phyloP scores from a whole-genome alignment of 2,888 invertebrate species.

The Pseudococcus jackbeardsleyi region DNA sequence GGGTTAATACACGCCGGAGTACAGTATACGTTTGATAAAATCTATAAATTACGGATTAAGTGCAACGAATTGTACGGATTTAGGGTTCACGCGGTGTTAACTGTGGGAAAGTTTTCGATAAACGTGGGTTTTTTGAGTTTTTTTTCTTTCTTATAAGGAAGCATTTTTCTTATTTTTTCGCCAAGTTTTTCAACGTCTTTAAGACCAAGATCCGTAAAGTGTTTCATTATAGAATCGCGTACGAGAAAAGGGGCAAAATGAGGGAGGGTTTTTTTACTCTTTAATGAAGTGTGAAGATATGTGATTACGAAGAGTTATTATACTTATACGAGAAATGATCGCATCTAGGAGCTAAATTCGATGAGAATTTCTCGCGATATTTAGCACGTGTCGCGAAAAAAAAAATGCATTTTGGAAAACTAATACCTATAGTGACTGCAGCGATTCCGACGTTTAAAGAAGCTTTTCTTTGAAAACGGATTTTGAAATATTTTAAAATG shows the following conservation, averaged over 20 bases:
- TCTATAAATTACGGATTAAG: constrained; percentile 37
- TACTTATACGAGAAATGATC: neutral
- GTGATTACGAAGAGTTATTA: neutral
- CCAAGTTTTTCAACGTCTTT: constrained; percentile 2
- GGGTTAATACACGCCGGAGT: too few relatives aligned
- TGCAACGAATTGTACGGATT: constrained; percentile 34
- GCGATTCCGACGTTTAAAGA: too few relatives aligned
- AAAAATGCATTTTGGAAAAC: neutral
- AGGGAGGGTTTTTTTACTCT: neutral
- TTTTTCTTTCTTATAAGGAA: too few relatives aligned
- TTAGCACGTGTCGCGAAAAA: neutral
- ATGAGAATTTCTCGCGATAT: neutral
- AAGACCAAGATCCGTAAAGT: neutral
- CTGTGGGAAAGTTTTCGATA: constrained; percentile 37
- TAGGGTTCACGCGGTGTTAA: constrained; percentile 19
- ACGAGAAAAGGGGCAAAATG: neutral
- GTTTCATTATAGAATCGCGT: neutral
- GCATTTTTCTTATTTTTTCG: neutral
- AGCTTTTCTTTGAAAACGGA: too few relatives aligned
- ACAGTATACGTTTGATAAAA: constrained; percentile 20
- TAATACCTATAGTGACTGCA: neutral
- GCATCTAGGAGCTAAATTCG: too few relatives aligned
- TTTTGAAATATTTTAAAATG: too few relatives aligned
- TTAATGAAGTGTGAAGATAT: constrained; percentile 17
- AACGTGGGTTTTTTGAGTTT: neutral